phyloP scores from a whole-genome alignment of 2,888 invertebrate species.

The Platycheirus rosarum region DNA sequence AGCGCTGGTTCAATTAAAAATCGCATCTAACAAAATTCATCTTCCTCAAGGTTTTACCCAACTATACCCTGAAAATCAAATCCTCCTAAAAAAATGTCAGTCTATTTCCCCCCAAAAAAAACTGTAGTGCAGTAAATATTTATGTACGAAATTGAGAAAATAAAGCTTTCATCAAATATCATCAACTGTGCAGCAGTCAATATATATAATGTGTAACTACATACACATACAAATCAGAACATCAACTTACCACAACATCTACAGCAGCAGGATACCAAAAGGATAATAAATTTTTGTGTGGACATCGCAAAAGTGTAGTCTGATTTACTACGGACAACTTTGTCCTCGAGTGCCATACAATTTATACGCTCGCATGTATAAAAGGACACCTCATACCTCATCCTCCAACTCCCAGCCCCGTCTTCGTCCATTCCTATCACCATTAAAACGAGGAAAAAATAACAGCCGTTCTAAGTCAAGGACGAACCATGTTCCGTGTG shows the following conservation, averaged over 20 bases:
- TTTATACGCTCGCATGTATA: conserved; percentile 55
- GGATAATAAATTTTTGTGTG: conserved; percentile 63
- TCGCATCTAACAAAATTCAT: no score
- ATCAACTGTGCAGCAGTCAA: no score
- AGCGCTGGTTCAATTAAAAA: no score
- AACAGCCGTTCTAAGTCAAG: conserved; percentile 61
- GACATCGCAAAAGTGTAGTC: conserved; percentile 61
- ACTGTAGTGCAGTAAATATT: no score
- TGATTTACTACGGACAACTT: conserved; percentile 70
- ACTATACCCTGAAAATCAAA: no score
- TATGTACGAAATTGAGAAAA: no score
- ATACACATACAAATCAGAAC: conserved; percentile 2
- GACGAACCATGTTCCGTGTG: conserved; percentile 47
- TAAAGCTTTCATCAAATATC: no score
- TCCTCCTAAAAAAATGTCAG: no score
- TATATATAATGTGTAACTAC: background rate
- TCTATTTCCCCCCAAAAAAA: no score
- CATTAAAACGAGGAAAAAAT: conserved; percentile 14
- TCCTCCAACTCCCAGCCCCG: background rate
- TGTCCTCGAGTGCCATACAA: conserved; percentile 58
- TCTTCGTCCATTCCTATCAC: background rate
- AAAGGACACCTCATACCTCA: conserved; percentile 39
- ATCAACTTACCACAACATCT: conserved; percentile 14
- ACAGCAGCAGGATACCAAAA: conserved; percentile 40
- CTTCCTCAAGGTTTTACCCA: no score